Evolutionary conservation across 2,888 invertebrate species (phyloP).

Genomic region (Trichogramma dendrolimi): DNA sequence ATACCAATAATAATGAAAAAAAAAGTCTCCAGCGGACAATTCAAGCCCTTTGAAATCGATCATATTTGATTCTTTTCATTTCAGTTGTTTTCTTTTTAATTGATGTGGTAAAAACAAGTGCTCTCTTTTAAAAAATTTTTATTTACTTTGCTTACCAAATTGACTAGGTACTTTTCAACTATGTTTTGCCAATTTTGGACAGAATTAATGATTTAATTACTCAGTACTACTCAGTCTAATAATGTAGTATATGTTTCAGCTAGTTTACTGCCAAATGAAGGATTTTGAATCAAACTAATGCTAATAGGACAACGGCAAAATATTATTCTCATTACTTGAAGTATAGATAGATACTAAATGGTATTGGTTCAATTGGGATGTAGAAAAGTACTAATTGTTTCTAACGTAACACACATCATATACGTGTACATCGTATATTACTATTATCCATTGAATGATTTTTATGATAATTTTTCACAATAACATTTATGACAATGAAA

Average conservation of each 20-base stretch:
- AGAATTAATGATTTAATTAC: too few species aligned
- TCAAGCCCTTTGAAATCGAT: slow-evolving; percentile 6
- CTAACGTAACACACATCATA: slow-evolving; percentile 13
- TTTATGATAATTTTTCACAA: slow-evolving; percentile 4
- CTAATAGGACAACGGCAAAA: too few species aligned
- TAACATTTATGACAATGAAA: slow-evolving; percentile 19
- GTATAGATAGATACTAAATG: too few species aligned
- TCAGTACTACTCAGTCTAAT: too few species aligned
- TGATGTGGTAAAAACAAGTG: slow-evolving; percentile 20
- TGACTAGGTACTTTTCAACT: too few species aligned
- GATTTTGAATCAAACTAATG: too few species aligned
- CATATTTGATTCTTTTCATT: slow-evolving; percentile 8
- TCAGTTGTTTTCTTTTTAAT: slow-evolving; percentile 16
- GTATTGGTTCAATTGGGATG: too few species aligned
- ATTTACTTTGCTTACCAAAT: slow-evolving; percentile 23
- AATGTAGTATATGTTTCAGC: too few species aligned
- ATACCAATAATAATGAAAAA: slow-evolving; percentile 39
- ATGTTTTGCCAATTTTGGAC: too few species aligned
- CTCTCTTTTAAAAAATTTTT: slow-evolving; percentile 18
- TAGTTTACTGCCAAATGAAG: too few species aligned
- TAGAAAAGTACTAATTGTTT: not conserved
- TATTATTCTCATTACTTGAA: too few species aligned
- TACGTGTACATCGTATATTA: slow-evolving; percentile 24
- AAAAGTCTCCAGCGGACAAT: slow-evolving; percentile 36
- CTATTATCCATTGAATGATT: slow-evolving; percentile 14